phyloP scores from a whole-genome alignment of 2,797 vertebrate species.

The Lacerta bilineata region DNA sequence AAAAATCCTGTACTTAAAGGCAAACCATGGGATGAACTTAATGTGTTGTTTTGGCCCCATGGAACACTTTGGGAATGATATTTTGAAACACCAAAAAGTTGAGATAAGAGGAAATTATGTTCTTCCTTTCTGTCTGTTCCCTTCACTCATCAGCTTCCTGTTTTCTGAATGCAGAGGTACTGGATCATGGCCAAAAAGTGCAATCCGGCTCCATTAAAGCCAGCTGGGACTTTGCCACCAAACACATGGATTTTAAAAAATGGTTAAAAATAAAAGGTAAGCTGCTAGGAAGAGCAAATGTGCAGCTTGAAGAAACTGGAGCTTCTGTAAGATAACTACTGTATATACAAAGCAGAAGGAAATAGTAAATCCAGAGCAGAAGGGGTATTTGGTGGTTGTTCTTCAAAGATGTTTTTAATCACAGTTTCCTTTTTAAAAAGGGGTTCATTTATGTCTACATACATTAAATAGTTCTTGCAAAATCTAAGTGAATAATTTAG shows the following conservation, averaged over 20 bases:
- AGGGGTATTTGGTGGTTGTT: not conserved
- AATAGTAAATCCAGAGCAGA: not conserved
- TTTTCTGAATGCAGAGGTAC: not conserved
- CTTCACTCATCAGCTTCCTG: conserved; percentile 2
- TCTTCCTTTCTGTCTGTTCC: too few relatives aligned
- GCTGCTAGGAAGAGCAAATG: not conserved
- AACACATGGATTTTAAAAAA: not conserved
- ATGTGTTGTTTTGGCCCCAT: too few relatives aligned
- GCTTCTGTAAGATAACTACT: not conserved
- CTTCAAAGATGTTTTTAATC: not conserved
- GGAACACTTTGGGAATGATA: not conserved
- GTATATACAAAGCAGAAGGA: not conserved
- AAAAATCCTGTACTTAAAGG: too few relatives aligned
- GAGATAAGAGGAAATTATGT: not conserved
- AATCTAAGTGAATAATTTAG: conserved; percentile 17
- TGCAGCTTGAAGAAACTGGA: not conserved
- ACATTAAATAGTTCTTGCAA: conserved; percentile 26
- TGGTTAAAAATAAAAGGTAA: conserved; percentile 3
- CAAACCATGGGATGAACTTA: too few relatives aligned
- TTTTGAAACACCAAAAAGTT: not conserved
- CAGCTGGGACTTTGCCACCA: not conserved
- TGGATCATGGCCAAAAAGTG: not conserved
- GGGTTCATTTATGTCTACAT: conserved; percentile 32
- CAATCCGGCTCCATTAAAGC: not conserved
- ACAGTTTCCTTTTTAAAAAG: not conserved